Percentiles rank a stretch among this genome's conserved stretches.
phyloP scores from a whole-genome alignment of 23 tunicate species.

The Ciona savignyi region DNA sequence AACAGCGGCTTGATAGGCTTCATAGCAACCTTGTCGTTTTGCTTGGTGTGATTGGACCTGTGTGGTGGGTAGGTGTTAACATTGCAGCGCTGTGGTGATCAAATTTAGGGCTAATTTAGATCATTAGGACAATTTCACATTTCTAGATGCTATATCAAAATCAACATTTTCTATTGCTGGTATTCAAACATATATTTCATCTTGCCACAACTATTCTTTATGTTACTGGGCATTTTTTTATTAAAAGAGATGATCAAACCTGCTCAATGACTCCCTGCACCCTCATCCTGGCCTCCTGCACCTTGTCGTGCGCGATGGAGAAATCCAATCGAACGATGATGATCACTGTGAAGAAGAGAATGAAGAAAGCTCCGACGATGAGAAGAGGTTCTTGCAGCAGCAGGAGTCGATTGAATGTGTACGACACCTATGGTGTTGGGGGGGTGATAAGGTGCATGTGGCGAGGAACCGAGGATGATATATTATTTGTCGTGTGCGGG shows the following conservation, averaged over 20 bases:
- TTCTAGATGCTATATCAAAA: neutral
- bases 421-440: conserved; percentile 28
- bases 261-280: conserved; percentile 83
- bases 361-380: conserved; percentile 72
- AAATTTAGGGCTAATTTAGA: too few relatives aligned
- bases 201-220: too few relatives aligned
- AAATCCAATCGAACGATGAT: conserved; percentile 86
- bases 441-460: too few relatives aligned
- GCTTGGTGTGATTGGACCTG: conserved; percentile 60
- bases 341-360: conserved; percentile 92
- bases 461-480: too few relatives aligned
- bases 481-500: too few relatives aligned
- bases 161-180: neutral
- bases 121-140: too few relatives aligned
- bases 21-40: conserved; percentile 47
- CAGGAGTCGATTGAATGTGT: conserved; percentile 77
- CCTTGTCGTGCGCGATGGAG: conserved; percentile 84
- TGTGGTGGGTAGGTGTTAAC: too few relatives aligned
- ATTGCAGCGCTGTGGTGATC: too few relatives aligned
- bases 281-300: conserved; percentile 68
- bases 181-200: neutral
- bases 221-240: neutral
- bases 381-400: conserved; percentile 93
- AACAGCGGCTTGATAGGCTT: conserved; percentile 62
- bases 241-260: conserved; percentile 14